Percentiles rank a stretch among this genome's conserved stretches.
These are phyloP conservation scores for Ciona savignyi DNA, from an alignment of 23 tunicate species.

Conservation along the genomic window DNA sequence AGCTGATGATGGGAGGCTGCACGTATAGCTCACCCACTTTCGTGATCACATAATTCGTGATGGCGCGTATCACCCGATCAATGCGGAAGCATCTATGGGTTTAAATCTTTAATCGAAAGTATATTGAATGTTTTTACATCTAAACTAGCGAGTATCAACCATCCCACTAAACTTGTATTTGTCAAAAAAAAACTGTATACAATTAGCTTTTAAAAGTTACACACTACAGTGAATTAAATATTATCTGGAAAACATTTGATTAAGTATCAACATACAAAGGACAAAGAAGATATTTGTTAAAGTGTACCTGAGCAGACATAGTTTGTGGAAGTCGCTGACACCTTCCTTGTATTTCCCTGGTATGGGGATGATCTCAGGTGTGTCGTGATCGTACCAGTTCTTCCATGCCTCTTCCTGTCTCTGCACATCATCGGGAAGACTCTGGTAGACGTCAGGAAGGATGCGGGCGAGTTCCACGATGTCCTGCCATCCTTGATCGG, in stretches of 20 bases:
- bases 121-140: too few relatives aligned
- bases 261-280: not conserved
- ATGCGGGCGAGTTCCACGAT: slow-evolving; percentile 78
- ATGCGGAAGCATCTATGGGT: slow-evolving; percentile 94
- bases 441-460: slow-evolving; percentile 58
- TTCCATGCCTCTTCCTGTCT: slow-evolving; percentile 67
- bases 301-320: slow-evolving; percentile 71
- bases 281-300: too few relatives aligned
- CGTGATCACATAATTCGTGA: slow-evolving; percentile 81
- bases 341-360: slow-evolving; percentile 91
- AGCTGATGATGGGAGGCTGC: slow-evolving; percentile 72
- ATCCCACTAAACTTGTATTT: too few relatives aligned
- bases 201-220: not conserved
- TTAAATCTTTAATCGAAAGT: too few relatives aligned
- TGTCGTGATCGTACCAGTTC: slow-evolving; percentile 94
- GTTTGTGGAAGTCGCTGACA: slow-evolving; percentile 70
- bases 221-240: not conserved
- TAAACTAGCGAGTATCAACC: too few relatives aligned
- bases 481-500: slow-evolving; percentile 99
- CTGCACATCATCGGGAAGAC: slow-evolving; percentile 90
- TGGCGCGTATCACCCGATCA: slow-evolving; percentile 96
- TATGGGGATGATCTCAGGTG: slow-evolving; percentile 73
- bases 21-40: slow-evolving; percentile 81
- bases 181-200: too few relatives aligned
- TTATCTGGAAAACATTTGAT: not conserved